Percentiles rank a stretch among this genome's conserved stretches.
Conservation (phyloP, 2,113 vertebrate species). For the Pithys albifrons region DNA sequence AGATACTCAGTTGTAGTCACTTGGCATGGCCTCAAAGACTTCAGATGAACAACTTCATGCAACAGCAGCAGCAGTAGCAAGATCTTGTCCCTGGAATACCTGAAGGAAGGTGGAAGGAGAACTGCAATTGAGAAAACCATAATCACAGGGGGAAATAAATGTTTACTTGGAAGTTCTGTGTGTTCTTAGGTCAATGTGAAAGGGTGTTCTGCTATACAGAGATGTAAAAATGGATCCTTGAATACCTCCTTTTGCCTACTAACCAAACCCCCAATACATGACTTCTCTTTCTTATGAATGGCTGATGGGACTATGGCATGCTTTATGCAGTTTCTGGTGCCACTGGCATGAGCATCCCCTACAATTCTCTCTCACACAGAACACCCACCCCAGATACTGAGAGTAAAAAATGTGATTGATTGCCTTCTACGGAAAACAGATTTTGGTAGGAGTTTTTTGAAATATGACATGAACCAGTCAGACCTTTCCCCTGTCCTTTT, state of each 20-base stretch:
- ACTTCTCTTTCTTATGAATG: not conserved
- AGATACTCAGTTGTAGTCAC: not conserved
- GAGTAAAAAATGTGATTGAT: not conserved
- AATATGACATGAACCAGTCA: not conserved
- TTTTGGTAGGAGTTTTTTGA: not conserved
- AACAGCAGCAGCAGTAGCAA: not conserved
- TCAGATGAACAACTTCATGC: not conserved
- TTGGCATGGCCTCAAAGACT: not conserved
- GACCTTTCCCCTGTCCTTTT: not conserved
- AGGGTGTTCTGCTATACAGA: not conserved
- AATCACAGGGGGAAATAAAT: not conserved
- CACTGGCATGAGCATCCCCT: not conserved
- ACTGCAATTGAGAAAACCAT: not conserved
- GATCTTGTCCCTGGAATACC: not conserved
- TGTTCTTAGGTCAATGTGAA: not conserved
- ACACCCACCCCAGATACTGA: not conserved
- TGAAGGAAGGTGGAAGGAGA: not conserved
- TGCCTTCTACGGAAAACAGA: not conserved
- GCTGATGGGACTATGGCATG: accelerated
- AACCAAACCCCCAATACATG: not conserved
- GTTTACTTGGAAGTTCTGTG: not conserved
- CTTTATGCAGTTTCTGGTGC: not conserved
- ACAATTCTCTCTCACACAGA: not conserved
- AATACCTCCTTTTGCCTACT: not conserved
- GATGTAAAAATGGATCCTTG: not conserved